These are phyloP conservation scores for Artibeus jamaicensis DNA, from an alignment of 2,797 vertebrate genomes.

Conservation along the genomic window DNA sequence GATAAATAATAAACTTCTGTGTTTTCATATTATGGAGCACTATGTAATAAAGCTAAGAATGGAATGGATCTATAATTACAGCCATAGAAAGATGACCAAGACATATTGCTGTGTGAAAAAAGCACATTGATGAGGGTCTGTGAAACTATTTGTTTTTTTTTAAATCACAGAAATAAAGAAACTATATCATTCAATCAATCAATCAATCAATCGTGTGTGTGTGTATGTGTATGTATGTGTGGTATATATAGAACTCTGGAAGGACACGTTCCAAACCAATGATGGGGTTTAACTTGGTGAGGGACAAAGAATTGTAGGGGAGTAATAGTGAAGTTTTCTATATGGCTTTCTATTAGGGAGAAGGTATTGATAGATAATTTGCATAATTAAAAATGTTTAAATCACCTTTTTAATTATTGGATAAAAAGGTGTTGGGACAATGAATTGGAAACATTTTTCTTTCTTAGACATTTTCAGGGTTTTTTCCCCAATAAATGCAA, in stretches of 20 bases:
- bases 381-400: not conserved
- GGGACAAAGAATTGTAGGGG: not conserved
- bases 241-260: not conserved
- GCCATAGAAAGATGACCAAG: not conserved
- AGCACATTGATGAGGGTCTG: not conserved
- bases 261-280: not conserved
- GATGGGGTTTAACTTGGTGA: not conserved
- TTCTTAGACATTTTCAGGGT: not conserved
- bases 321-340: not conserved
- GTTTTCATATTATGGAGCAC: not conserved
- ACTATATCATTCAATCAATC: not conserved
- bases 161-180: not conserved
- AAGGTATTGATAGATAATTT: constrained; percentile 6
- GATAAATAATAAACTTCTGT: not conserved
- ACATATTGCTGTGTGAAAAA: not conserved
- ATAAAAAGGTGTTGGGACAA: not conserved
- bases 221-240: not conserved
- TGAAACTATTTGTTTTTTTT: not conserved
- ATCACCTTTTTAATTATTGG: not conserved
- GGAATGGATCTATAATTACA: not conserved
- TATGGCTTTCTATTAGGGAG: not conserved
- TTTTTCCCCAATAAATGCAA: not conserved
- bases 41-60: not conserved
- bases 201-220: not conserved
- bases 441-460: not conserved